Percentiles rank a stretch among this genome's conserved stretches.
Evolutionary conservation across 2,888 invertebrate species (phyloP).

Genomic region (Abrostola triplasia): DNA sequence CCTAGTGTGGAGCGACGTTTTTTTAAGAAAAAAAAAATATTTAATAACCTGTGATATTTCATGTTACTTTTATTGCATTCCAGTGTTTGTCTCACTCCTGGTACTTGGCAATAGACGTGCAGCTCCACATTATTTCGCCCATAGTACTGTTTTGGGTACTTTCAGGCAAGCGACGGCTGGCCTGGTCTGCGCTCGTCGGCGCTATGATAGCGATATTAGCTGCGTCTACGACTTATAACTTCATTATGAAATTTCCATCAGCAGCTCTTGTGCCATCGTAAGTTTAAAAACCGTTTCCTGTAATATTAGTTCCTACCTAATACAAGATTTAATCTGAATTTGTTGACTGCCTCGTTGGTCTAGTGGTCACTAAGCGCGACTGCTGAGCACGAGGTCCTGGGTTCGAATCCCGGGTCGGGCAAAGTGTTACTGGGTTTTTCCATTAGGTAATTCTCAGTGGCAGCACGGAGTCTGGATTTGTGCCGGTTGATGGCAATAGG

Average conservation of each 20-base stretch:
- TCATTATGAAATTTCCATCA: conserved; percentile 63
- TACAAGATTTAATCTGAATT: too few relatives aligned
- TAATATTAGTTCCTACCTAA: too few relatives aligned
- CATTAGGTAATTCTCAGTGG: too few relatives aligned
- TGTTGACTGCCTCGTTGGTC: too few relatives aligned
- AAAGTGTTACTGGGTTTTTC: too few relatives aligned
- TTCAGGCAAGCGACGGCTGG: conserved; percentile 53
- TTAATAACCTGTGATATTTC: background rate
- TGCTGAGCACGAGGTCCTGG: too few relatives aligned
- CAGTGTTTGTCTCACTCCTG: conserved; percentile 76
- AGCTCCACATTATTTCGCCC: conserved; percentile 75
- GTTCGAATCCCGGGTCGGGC: too few relatives aligned
- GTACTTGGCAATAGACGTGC: conserved; percentile 79
- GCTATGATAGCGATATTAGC: conserved; percentile 57
- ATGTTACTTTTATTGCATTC: conserved; percentile 32
- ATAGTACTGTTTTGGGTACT: conserved; percentile 73
- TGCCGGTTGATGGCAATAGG: too few relatives aligned
- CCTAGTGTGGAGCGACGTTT: too few relatives aligned
- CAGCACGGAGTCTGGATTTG: too few relatives aligned
- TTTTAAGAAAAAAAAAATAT: too few relatives aligned
- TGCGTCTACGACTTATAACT: conserved; percentile 65
- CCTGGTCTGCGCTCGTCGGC: conserved; percentile 65
- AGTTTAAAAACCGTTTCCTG: conserved; percentile 46
- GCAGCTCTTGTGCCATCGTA: conserved; percentile 61
- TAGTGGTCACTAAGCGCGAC: too few relatives aligned